A percentile compares a stretch with the other conserved stretches of the same genome.
These are phyloP conservation scores for Andrena fulva DNA, from an alignment of 2,888 invertebrate genomes.

Conservation along the genomic window DNA sequence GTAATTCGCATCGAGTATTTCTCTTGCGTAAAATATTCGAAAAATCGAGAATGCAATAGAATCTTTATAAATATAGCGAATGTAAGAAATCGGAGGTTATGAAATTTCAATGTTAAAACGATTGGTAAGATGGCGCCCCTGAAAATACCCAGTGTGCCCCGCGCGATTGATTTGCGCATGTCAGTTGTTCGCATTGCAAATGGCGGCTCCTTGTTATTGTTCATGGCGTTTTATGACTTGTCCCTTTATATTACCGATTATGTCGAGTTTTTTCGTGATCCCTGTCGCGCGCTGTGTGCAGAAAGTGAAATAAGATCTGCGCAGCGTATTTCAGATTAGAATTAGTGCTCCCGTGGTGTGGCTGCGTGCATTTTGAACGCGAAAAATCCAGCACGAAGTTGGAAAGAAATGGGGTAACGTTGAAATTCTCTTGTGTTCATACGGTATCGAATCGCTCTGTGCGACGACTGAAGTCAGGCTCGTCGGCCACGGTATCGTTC, in stretches of 20 bases:
- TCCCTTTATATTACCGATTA: constrained; percentile 84
- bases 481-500: constrained; percentile 38
- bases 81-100: constrained; percentile 64
- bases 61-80: constrained; percentile 7
- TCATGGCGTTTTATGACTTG: constrained; percentile 91
- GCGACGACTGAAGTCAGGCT: constrained; percentile 68
- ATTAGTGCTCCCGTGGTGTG: constrained; percentile 78
- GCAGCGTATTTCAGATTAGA: constrained; percentile 78
- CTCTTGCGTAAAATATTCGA: background rate
- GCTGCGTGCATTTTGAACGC: constrained; percentile 78
- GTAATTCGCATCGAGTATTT: background rate
- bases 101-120: constrained; percentile 69
- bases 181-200: constrained; percentile 95
- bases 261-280: constrained; percentile 82
- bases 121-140: constrained; percentile 82
- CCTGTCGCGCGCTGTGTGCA: constrained; percentile 78
- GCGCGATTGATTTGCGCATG: constrained; percentile 88
- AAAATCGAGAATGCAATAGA: background rate
- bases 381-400: constrained; percentile 81
- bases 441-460: constrained; percentile 78
- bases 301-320: constrained; percentile 79
- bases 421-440: constrained; percentile 81
- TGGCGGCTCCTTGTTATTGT: constrained; percentile 99
- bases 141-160: constrained; percentile 81
- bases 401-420: constrained; percentile 84